Evolutionary conservation across 2,113 vertebrate genomes (phyloP).

Genomic region (Clarias magur): DNA sequence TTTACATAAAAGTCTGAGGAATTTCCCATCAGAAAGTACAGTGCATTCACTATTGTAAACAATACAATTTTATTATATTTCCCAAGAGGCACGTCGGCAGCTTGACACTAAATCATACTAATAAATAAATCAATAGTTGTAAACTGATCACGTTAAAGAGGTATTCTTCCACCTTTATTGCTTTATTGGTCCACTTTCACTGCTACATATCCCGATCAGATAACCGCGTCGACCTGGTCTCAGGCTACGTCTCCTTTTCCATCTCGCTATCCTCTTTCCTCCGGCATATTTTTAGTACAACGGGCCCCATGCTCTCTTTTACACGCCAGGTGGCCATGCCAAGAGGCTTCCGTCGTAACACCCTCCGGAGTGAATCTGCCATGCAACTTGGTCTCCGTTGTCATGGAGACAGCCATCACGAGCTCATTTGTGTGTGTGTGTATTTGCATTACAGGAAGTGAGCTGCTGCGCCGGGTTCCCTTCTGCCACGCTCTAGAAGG

Average conservation of each 20-base stretch:
- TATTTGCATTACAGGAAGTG: slow-evolving; percentile 50
- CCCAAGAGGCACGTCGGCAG: background rate
- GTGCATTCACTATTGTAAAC: background rate
- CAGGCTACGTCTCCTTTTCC: background rate
- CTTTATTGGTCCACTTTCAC: background rate
- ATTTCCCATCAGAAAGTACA: background rate
- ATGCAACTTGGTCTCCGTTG: slow-evolving; percentile 29
- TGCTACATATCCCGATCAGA: slow-evolving; percentile 16
- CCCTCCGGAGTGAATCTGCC: slow-evolving; percentile 25
- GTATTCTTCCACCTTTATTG: background rate
- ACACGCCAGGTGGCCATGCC: background rate
- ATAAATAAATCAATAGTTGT: background rate
- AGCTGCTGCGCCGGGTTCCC: slow-evolving; percentile 30
- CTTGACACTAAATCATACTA: background rate
- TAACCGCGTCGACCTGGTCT: background rate
- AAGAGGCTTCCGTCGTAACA: slow-evolving; percentile 2
- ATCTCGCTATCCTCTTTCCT: background rate
- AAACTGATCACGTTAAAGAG: background rate
- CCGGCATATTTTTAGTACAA: background rate
- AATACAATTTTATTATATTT: background rate
- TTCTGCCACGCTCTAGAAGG: slow-evolving; percentile 36
- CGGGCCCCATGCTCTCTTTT: too few relatives aligned
- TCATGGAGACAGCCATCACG: slow-evolving; percentile 16
- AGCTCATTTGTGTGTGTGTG: background rate
- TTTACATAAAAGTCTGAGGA: slow-evolving; percentile 3